These are phyloP conservation scores for Epiperipatus broadwayi DNA, from an alignment of 2,888 invertebrate species.

Conservation along the genomic window DNA sequence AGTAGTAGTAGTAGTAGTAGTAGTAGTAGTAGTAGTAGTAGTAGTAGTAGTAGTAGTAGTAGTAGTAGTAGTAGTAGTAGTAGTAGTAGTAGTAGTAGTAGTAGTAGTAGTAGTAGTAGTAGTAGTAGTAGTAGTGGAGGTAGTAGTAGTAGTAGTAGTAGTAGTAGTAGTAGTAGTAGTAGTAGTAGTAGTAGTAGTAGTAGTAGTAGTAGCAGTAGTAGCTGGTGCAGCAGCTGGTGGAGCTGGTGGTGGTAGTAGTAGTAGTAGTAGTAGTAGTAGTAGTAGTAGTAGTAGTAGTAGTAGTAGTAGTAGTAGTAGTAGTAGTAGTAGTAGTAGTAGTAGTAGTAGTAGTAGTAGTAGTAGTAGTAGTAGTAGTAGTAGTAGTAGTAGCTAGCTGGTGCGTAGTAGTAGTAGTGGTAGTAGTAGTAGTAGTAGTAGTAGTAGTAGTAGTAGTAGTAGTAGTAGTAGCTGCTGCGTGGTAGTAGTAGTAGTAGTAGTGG, in stretches of 20 bases:
- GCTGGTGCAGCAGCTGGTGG: no score
- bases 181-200: conserved; percentile 3
- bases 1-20: conserved; percentile 3
- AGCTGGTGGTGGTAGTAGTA: background rate
- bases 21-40: conserved; percentile 3
- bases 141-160: conserved; percentile 3
- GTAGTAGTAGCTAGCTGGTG: no score
- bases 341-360: conserved; percentile 3
- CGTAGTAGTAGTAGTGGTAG: conserved; percentile 12
- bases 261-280: conserved; percentile 3
- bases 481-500: no score
- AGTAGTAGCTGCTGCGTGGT: conserved; percentile 11
- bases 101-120: conserved; percentile 3
- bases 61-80: conserved; percentile 3
- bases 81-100: conserved; percentile 3
- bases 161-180: conserved; percentile 3
- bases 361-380: conserved; percentile 3
- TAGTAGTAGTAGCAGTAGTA: conserved; percentile 1
- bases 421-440: conserved; percentile 11
- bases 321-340: conserved; percentile 3
- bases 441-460: conserved; percentile 13
- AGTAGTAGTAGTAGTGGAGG: background rate
- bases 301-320: conserved; percentile 3
- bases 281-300: conserved; percentile 3
- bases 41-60: conserved; percentile 3